Base-by-base conservation (phyloP, 2,797 vertebrate genomes). In the Kryptopterus vitreolus region DNA sequence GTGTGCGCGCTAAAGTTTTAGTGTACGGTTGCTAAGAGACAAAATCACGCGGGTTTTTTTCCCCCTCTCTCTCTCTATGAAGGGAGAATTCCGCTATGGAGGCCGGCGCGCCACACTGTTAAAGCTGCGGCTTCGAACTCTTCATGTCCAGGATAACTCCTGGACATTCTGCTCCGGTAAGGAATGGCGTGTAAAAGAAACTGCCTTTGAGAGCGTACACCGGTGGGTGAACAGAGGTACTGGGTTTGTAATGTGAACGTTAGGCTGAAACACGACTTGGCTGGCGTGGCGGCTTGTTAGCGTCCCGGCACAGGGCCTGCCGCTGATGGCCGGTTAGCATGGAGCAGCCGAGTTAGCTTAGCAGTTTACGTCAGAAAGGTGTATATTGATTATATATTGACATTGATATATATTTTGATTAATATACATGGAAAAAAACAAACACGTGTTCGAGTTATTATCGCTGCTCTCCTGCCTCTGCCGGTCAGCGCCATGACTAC, bases 1-100 rank as follows among this genome's bases (percentile, higher is more conserved):
- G n/a, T 0, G 26, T 10, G 16, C 4, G 38, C 9, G 24, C 12
- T 22, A 1, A n/a, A 10, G 3, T 20, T 5, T 48, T 1, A 20
- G 20, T 62, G 59, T 63, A 43, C 24, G 52, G 82, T 78, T 74
- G 68, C 73, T 80, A 73, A 18, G 77, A 74, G 57, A 52, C 74
- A 59, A 57, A 63, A 70, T 68, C 58, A 70, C 73, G 85, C 82
- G 72, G 33, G 26, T 26, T 69, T 71, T 31, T 33, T 50, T 29
- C 5, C 12, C n/a, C n/a, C 35, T 38, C 38, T 43, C 35, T 3
- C 35, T 38, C 38, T 7, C 38, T 43, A 53, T 8, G 29, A 22
- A 53, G 69, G 63, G 48, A 18, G 33, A 31, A 73, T 43, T 38
- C 11, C 26, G 24, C n/a, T 50, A 1, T 62, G 55, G 62, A 52